These are phyloP conservation scores for Netelia virgata DNA, from an alignment of 2,888 invertebrate species.

Conservation along the genomic window DNA sequence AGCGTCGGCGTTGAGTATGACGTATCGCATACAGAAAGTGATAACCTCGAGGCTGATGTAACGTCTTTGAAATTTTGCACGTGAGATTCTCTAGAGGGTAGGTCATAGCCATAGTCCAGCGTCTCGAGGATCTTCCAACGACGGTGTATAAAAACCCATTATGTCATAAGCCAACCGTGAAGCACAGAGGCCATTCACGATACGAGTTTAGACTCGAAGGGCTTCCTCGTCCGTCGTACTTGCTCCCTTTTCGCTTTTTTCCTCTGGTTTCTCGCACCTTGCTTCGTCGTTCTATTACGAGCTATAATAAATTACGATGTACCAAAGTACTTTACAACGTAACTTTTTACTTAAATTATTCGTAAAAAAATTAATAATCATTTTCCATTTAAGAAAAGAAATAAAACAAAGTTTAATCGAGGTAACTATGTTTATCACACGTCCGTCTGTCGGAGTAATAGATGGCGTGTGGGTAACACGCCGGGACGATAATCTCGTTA, in stretches of 20 bases:
- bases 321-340: background rate
- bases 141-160: constrained; percentile 73
- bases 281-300: background rate
- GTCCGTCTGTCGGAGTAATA: too few species aligned
- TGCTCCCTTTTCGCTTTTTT: constrained; percentile 10
- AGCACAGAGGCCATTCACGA: constrained; percentile 79
- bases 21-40: too few species aligned
- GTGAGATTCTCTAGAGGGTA: constrained; percentile 20
- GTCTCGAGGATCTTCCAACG: constrained; percentile 34
- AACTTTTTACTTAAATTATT: too few species aligned
- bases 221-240: constrained; percentile 66
- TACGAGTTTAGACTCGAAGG: constrained; percentile 73
- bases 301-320: background rate
- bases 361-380: background rate
- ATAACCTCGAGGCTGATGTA: background rate
- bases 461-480: too few species aligned
- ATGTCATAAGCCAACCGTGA: constrained; percentile 77
- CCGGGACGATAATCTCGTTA: constrained; percentile 15
- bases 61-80: background rate
- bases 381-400: background rate
- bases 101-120: background rate
- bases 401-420: too few species aligned
- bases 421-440: too few species aligned
- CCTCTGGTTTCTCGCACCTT: background rate
- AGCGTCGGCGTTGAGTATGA: too few species aligned